Conservation (phyloP, 2,797 vertebrate genomes). For the Channa striata region DNA sequence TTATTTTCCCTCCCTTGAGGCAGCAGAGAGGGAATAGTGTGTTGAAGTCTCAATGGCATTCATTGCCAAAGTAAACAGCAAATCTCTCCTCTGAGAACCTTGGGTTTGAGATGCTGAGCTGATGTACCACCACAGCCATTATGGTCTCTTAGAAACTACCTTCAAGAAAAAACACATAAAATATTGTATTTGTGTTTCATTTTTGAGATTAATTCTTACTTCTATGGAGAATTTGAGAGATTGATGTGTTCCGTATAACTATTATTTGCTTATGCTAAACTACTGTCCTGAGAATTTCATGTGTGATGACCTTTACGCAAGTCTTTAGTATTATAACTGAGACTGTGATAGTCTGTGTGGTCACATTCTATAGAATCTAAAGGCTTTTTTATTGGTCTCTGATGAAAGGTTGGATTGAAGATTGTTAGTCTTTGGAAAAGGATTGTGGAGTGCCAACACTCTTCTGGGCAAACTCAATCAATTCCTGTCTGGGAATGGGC, state of each 20-base stretch:
- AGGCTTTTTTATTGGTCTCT: conserved; percentile 76
- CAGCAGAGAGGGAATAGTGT: conserved; percentile 48
- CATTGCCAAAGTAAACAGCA: conserved; percentile 72
- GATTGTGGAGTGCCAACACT: conserved; percentile 45
- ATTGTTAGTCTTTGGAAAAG: conserved; percentile 68
- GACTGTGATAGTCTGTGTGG: conserved; percentile 67
- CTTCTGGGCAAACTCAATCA: conserved; percentile 52
- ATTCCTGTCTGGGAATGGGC: conserved; percentile 61
- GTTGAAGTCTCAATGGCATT: conserved; percentile 56
- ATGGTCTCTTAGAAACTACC: conserved; percentile 9
- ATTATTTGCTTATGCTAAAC: conserved; percentile 52
- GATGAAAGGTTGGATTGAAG: conserved; percentile 72
- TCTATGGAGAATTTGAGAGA: background rate
- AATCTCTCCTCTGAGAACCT: conserved; percentile 50
- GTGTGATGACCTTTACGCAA: conserved; percentile 67
- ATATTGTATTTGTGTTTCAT: conserved; percentile 12
- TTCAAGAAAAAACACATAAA: background rate
- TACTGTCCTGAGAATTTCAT: conserved; percentile 61
- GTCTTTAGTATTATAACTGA: conserved; percentile 66
- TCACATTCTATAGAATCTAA: conserved; percentile 78
- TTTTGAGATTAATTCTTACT: conserved; percentile 2
- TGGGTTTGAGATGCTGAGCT: conserved; percentile 43
- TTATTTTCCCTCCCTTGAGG: conserved; percentile 56
- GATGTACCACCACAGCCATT: conserved; percentile 26
- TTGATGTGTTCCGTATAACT: conserved; percentile 17